Conservation (phyloP, 2,797 vertebrate species). For the Sternotherus odoratus region DNA sequence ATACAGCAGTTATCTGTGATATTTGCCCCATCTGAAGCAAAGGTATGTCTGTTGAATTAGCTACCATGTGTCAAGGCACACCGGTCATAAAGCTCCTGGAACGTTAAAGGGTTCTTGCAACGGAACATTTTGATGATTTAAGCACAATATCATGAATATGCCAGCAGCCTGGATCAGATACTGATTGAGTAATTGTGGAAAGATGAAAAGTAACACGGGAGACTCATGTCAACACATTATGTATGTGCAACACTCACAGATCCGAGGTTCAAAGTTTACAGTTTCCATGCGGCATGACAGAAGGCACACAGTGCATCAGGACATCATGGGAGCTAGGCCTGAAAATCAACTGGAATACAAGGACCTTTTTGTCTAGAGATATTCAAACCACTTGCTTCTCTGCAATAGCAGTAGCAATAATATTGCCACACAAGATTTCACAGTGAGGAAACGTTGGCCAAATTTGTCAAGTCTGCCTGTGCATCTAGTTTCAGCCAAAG, state of each 20-base stretch:
- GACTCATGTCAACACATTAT: not conserved
- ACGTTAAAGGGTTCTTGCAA: constrained; percentile 7
- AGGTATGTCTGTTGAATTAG: not conserved
- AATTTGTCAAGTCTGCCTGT: constrained; percentile 37
- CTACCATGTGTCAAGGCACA: not conserved
- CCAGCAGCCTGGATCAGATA: constrained; percentile 33
- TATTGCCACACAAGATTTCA: not conserved
- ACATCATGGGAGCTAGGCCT: not conserved
- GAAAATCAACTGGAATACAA: not conserved
- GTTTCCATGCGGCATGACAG: not conserved
- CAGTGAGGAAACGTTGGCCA: not conserved
- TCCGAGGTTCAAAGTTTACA: not conserved
- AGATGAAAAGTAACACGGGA: constrained; percentile 39
- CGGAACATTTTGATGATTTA: constrained; percentile 45
- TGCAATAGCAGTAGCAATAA: not conserved
- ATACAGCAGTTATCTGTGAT: constrained; percentile 14
- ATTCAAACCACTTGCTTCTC: not conserved
- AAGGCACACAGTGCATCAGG: not conserved
- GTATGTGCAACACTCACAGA: not conserved
- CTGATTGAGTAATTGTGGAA: constrained; percentile 12
- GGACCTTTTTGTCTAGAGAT: not conserved
- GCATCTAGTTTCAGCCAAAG: constrained; percentile 48
- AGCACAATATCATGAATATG: constrained; percentile 33
- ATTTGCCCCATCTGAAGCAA: constrained; percentile 10
- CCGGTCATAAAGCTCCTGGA: not conserved